These are phyloP conservation scores for Nyctibius bracteatus DNA, from an alignment of 2,113 vertebrate genomes.

Conservation along the genomic window DNA sequence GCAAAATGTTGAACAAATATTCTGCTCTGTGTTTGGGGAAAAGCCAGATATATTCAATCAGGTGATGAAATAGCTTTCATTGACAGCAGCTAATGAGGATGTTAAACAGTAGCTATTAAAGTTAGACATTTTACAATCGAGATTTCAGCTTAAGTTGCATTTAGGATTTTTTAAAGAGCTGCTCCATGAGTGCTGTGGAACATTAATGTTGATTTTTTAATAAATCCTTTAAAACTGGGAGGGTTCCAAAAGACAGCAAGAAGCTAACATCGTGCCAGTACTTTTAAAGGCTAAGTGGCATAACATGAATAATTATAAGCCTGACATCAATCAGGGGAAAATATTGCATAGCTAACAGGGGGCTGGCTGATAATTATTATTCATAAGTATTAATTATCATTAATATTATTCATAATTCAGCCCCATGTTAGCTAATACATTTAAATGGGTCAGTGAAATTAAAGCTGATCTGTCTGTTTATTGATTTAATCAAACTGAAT, in stretches of 20 bases:
- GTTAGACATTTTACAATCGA: not conserved
- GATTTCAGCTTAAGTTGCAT: not conserved
- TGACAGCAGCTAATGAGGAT: not conserved
- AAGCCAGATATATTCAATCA: not conserved
- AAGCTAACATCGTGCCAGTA: not conserved
- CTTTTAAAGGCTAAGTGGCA: not conserved
- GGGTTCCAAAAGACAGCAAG: not conserved
- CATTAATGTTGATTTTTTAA: not conserved
- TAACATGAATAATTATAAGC: slow-evolving; percentile 13
- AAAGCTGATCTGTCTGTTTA: not conserved
- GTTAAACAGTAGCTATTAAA: not conserved
- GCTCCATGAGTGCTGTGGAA: not conserved
- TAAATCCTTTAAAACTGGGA: not conserved
- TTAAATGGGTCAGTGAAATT: not conserved
- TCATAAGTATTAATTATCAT: not conserved
- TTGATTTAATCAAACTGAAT: not conserved
- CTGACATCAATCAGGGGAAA: slow-evolving; percentile 4
- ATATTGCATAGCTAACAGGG: not conserved
- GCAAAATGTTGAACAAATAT: not conserved
- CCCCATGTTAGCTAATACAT: not conserved
- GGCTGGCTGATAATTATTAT: not conserved
- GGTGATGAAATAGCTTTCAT: not conserved
- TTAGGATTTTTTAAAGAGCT: not conserved
- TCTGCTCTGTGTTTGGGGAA: not conserved
- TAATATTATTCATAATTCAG: not conserved